These are phyloP conservation scores for Lasiommata megera DNA, from an alignment of 2,888 invertebrate genomes.

Conservation along the genomic window DNA sequence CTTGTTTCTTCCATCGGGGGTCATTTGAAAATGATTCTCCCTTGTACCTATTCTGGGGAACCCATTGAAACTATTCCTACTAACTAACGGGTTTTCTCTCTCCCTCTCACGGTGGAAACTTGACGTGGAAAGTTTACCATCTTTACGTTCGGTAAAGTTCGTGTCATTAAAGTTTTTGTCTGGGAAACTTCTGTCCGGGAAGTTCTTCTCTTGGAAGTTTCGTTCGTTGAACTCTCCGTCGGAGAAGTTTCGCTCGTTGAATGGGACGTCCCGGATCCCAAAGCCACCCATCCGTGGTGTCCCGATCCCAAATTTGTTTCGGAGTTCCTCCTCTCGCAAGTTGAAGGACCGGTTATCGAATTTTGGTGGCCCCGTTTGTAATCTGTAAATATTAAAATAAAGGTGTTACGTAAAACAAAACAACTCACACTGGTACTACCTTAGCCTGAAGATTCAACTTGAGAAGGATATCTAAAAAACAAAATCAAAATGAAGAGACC, in stretches of 20 bases:
- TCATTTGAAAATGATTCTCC: slow-evolving; percentile 68
- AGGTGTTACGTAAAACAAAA: background rate
- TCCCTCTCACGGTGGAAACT: slow-evolving; percentile 72
- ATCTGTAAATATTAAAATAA: slow-evolving; percentile 45
- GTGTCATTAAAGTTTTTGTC: slow-evolving; percentile 53
- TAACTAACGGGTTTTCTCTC: slow-evolving; percentile 70
- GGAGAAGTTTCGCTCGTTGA: slow-evolving; percentile 67
- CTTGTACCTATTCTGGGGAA: slow-evolving; percentile 69
- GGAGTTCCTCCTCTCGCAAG: slow-evolving; percentile 68
- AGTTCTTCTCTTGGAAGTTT: slow-evolving; percentile 61
- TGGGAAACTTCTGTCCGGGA: slow-evolving; percentile 57
- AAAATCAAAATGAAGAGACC: too few species aligned
- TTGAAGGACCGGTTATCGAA: slow-evolving; percentile 70
- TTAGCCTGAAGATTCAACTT: too few species aligned
- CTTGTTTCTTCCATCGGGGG: slow-evolving; percentile 74
- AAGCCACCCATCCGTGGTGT: slow-evolving; percentile 76
- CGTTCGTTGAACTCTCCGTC: slow-evolving; percentile 71
- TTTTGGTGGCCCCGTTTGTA: slow-evolving; percentile 58
- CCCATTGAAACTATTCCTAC: slow-evolving; percentile 76
- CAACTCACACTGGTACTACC: too few species aligned
- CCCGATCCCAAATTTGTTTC: slow-evolving; percentile 70
- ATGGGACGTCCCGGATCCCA: slow-evolving; percentile 71
- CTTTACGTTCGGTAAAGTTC: slow-evolving; percentile 60
- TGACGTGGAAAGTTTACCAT: slow-evolving; percentile 72
- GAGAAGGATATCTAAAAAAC: too few species aligned